Base-by-base conservation (phyloP, 2,888 invertebrate species). In the Machimus atricapillus region DNA sequence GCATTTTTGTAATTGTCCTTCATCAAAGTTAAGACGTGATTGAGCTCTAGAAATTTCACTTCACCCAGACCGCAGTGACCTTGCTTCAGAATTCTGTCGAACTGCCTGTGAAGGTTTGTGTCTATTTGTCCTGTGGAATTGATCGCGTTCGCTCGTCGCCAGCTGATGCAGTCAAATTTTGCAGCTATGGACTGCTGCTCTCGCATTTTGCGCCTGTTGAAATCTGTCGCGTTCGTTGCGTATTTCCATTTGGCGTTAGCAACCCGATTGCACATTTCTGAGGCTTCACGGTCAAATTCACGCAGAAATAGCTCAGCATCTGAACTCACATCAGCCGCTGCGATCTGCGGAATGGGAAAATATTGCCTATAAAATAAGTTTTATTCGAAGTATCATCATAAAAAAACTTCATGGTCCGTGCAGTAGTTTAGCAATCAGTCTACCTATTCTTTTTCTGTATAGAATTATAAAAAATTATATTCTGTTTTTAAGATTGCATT, bases 61-160 rank as follows among this genome's bases (percentile, higher is more conserved):
- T 96, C 96, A 0, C 95, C 93, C 77, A 97, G 91, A 0, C 96
- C 95, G n/a, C 96, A 95, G 40, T 96, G 94, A 46, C 97, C 96
- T 86, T 94, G 94, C 76, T 95, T 94, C 0, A 96, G 94, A 19
- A 97, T 94, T 91, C 95, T 94, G 90, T 94, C 93, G 87, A 97
- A 93, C 92, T 97, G 96, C 58, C 96, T 92, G 89, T 95, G 93
- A 0, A 95, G 93, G 88, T 94, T 93, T 23, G 94, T 94, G 91
- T 97, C 96, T 12, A 86, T 79, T 79, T 23, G 34, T n/a, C 52
- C 37, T 93, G 95, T 95, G 88, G 96, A 95, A 90, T 95, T 97
- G 9, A 94, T 94, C 0, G 95, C 94, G n/a, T 87, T 73, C 0
- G 96, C 95, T 90, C 95, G 95, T 90, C 94, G 94, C 95, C 96